These are phyloP conservation scores for Tetranychus urticae DNA, from an alignment of 1,140 invertebrate species.

Conservation along the genomic window DNA sequence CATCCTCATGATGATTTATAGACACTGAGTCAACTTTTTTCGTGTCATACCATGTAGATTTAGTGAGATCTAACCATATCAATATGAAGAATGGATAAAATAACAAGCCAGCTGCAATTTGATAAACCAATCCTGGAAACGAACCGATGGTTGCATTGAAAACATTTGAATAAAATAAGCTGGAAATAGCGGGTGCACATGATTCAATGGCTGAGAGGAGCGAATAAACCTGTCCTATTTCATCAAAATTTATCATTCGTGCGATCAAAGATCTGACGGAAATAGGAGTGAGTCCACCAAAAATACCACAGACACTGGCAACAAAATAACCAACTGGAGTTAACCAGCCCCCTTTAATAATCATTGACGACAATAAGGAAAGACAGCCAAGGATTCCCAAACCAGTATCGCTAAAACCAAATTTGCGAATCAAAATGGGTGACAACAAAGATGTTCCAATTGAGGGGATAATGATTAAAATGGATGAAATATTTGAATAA, in stretches of 20 bases:
- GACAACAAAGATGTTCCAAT: not conserved
- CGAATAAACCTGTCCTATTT: constrained; percentile 4
- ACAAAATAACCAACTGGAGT: not conserved
- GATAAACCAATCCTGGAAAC: constrained; percentile 1
- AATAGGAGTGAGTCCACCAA: not conserved
- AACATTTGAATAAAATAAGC: not conserved
- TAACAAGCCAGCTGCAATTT: not conserved
- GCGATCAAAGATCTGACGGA: constrained; percentile 1
- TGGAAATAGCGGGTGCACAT: not conserved
- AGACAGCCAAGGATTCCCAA: not conserved
- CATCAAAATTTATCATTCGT: not conserved
- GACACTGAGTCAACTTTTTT: too few relatives aligned
- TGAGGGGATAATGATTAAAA: not conserved
- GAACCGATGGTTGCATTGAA: constrained; percentile 2
- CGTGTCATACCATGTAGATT: not conserved
- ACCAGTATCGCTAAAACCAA: constrained; percentile 1
- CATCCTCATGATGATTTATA: too few relatives aligned
- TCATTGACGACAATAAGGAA: not conserved
- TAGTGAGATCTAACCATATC: not conserved
- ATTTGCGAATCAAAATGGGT: not conserved
- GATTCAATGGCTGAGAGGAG: constrained; percentile 1
- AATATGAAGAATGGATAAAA: not conserved
- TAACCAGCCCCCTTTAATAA: not conserved
- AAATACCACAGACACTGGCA: not conserved
- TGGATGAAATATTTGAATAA: constrained; percentile 5